Evolutionary conservation across 2,888 invertebrate species (phyloP).

Genomic region (Leucoma salicis): DNA sequence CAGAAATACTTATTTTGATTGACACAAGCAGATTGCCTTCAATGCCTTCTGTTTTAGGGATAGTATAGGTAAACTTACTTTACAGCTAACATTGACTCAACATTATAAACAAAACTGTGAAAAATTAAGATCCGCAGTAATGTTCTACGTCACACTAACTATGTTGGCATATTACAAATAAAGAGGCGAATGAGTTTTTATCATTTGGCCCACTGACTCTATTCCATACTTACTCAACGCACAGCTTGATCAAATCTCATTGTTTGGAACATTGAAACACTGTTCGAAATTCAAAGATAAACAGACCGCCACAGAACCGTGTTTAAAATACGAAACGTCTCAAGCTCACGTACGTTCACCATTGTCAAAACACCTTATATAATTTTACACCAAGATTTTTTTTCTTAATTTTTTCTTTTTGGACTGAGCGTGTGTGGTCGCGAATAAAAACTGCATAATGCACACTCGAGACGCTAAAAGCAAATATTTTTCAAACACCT

Average conservation of each 20-base stretch:
- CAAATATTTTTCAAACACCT: constrained; percentile 81
- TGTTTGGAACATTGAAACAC: constrained; percentile 13
- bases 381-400: constrained; percentile 60
- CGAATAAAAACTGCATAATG: constrained; percentile 64
- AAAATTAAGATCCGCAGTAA: too few species aligned
- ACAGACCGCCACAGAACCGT: constrained; percentile 55
- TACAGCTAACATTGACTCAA: too few species aligned
- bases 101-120: too few species aligned
- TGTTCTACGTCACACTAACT: too few species aligned
- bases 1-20: too few species aligned
- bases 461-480: constrained; percentile 63
- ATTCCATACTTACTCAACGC: too few species aligned
- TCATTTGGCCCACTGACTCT: too few species aligned
- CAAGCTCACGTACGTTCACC: constrained; percentile 67
- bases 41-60: too few species aligned
- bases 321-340: constrained; percentile 70
- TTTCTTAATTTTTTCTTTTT: constrained; percentile 27
- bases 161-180: too few species aligned
- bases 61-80: too few species aligned
- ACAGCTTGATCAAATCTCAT: neutral
- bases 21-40: too few species aligned
- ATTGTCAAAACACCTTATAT: constrained; percentile 80
- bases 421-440: constrained; percentile 59
- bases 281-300: constrained; percentile 47
- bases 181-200: too few species aligned